These are phyloP conservation scores for Physocephala rufipes DNA, from an alignment of 2,888 invertebrate genomes.

Conservation along the genomic window DNA sequence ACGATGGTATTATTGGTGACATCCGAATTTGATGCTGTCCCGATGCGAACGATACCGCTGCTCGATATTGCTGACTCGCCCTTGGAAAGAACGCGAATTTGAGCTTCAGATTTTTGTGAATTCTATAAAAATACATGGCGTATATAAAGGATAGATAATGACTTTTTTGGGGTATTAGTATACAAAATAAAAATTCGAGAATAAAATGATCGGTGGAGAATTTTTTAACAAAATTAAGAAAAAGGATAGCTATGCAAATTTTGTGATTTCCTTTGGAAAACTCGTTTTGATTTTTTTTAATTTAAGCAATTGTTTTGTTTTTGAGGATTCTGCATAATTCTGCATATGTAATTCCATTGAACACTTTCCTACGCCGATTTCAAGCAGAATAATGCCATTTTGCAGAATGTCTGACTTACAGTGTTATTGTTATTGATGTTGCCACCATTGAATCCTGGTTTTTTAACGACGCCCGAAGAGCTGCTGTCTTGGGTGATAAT, in stretches of 20 bases:
- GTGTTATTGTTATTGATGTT: slow-evolving; percentile 10
- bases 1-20: slow-evolving; percentile 30
- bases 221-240: too few relatives aligned
- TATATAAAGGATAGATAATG: slow-evolving; percentile 36
- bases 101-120: slow-evolving; percentile 59
- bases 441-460: slow-evolving; percentile 57
- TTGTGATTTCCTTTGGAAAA: neutral
- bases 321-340: too few relatives aligned
- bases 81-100: slow-evolving; percentile 62
- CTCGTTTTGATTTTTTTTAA: neutral
- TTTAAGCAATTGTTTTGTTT: too few relatives aligned
- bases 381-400: neutral
- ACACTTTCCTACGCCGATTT: too few relatives aligned
- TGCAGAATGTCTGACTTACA: slow-evolving; percentile 10
- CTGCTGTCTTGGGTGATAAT: slow-evolving; percentile 63
- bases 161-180: slow-evolving; percentile 24
- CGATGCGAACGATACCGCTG: slow-evolving; percentile 62
- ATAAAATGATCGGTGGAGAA: too few relatives aligned
- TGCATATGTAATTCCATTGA: too few relatives aligned
- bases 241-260: neutral
- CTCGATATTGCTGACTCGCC: slow-evolving; percentile 57
- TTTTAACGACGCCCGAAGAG: slow-evolving; percentile 62
- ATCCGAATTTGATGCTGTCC: slow-evolving; percentile 43
- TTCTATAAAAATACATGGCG: slow-evolving; percentile 55
- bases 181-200: slow-evolving; percentile 4